These are phyloP conservation scores for Rhyzopertha dominica DNA, from an alignment of 1,140 invertebrate genomes.

Conservation along the genomic window DNA sequence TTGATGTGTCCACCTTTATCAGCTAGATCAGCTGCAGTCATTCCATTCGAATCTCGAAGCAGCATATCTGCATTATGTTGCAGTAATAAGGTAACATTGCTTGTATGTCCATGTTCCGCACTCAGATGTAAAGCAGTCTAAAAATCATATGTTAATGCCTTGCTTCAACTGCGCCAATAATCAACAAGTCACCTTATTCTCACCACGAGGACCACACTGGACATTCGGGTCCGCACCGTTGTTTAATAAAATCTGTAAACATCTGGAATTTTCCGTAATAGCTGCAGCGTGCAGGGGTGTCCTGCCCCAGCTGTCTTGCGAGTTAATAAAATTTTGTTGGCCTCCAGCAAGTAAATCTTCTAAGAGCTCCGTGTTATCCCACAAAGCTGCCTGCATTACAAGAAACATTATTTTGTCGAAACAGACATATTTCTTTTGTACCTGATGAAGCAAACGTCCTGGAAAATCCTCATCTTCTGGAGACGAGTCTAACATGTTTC, in stretches of 20 bases:
- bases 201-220: conserved; percentile 60
- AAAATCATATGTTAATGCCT: conserved; percentile 23
- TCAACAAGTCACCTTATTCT: conserved; percentile 47
- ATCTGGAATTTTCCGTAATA: conserved; percentile 78
- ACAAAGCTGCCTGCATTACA: conserved; percentile 77
- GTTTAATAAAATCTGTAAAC: conserved; percentile 66
- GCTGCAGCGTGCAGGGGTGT: conserved; percentile 82
- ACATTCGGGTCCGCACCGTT: conserved; percentile 71
- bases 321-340: conserved; percentile 62
- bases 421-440: conserved; percentile 37
- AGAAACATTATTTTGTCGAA: conserved; percentile 2
- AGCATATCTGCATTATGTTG: conserved; percentile 62
- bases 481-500: conserved; percentile 63
- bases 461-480: conserved; percentile 77
- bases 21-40: conserved; percentile 70
- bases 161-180: not conserved
- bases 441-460: conserved; percentile 71
- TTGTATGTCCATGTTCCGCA: conserved; percentile 70
- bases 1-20: conserved; percentile 64
- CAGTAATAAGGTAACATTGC: conserved; percentile 65
- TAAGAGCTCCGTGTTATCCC: conserved; percentile 85
- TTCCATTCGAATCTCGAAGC: conserved; percentile 59
- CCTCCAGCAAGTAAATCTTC: conserved; percentile 76
- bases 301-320: conserved; percentile 70
- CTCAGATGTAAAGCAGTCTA: conserved; percentile 77